These are phyloP conservation scores for Drosophila sordidula DNA, from an alignment of 2,888 invertebrate genomes.

Conservation along the genomic window DNA sequence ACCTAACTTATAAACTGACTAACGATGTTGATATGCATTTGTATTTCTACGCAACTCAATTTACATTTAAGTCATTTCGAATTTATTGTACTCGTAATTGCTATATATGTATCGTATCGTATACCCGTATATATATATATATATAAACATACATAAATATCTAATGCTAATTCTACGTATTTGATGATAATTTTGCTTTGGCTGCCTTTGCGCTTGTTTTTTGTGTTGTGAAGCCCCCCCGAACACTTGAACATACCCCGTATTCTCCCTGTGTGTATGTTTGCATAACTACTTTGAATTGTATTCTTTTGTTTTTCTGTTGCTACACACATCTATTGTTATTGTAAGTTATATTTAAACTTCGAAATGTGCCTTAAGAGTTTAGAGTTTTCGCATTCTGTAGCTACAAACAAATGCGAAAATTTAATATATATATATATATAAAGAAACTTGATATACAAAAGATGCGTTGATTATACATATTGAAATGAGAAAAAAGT, in stretches of 20 bases:
- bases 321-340: constrained; percentile 40
- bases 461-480: constrained; percentile 19
- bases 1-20: constrained; percentile 46
- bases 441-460: constrained; percentile 36
- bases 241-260: constrained; percentile 2
- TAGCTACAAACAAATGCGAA: constrained; percentile 8
- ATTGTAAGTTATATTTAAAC: constrained; percentile 56
- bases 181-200: constrained; percentile 39
- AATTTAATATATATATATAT: constrained; percentile 14
- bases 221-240: constrained; percentile 48
- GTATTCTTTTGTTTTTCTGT: constrained; percentile 14
- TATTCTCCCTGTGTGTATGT: constrained; percentile 23
- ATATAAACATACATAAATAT: constrained; percentile 25
- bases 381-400: constrained; percentile 51
- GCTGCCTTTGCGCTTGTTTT: constrained; percentile 57
- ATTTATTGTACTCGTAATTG: constrained; percentile 71
- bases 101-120: constrained; percentile 38
- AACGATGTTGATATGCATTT: constrained; percentile 65
- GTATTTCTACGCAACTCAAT: constrained; percentile 60
- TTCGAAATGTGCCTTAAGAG: constrained; percentile 80
- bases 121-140: constrained; percentile 21
- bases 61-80: constrained; percentile 70
- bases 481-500: constrained; percentile 18
- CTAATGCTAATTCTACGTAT: constrained; percentile 29
- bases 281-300: constrained; percentile 28